Base-by-base conservation (phyloP, 2,113 vertebrate genomes). In the Ellobius talpinus region DNA sequence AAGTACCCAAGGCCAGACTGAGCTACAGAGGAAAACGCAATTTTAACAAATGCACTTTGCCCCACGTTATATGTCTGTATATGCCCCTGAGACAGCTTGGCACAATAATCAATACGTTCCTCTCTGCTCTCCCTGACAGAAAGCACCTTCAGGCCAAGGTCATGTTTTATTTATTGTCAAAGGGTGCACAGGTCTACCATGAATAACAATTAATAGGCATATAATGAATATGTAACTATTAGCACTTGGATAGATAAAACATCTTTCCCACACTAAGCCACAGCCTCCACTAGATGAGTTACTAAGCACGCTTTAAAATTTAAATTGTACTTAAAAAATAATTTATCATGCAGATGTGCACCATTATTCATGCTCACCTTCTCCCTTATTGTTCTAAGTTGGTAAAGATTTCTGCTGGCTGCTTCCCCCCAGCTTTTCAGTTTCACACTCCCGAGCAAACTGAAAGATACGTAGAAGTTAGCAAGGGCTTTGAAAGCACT, bases 301-400 rank as follows among this genome's bases (percentile, higher is more conserved):
- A 70, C 66, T n/a, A 85, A 93, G 42, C 63, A 45, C 9, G 12
- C 5, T 93, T 86, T 73, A 45, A 85, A 92, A 58, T 88, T 92
- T 82, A 93, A 94, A 89, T 86, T 45, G n/a, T 24, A 92, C 82
- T 93, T 95, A 90, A 45, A 89, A 96, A 94, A 70, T 76, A 95
- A 93, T 39, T n/a, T 65, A n/a, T 92, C 82, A 92, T 85, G 92
- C 89, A 77, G 76, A 96, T 77, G 58, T 33, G 7, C 16, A 92
- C 9, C 42, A 81, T 96, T 77, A 93, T 78, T 94, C 89, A 77
- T 63, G 31, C 9, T 86, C 29, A 39, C 58, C 87, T 63, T 90
- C 73, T 17, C 50, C 21, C 85, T 47, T 81, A 87, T n/a, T 87
- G 88, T 33, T 95, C 82, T 21, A 90, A 87, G 26, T 74, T 79